Evolutionary conservation across 2,797 vertebrate genomes (phyloP).

Genomic region (Amblyopsis hoosieri): DNA sequence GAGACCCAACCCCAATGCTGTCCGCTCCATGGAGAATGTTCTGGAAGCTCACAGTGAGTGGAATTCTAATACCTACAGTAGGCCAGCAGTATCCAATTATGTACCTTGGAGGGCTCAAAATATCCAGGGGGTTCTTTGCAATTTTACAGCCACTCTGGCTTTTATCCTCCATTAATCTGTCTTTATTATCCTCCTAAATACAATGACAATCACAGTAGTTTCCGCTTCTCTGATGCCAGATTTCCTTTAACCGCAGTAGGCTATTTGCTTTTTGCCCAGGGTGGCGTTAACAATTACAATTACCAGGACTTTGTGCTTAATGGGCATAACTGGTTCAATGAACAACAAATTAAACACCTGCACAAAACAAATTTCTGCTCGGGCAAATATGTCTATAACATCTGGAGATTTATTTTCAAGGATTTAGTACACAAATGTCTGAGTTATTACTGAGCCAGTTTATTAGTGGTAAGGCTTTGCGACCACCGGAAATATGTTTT

Average conservation of each 20-base stretch:
- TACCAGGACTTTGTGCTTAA: not conserved
- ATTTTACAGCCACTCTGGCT: too few species aligned
- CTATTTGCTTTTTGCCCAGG: not conserved
- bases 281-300: not conserved
- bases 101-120: too few species aligned
- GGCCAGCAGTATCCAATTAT: not conserved
- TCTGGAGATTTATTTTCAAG: not conserved
- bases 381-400: not conserved
- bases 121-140: too few species aligned
- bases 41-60: conserved; percentile 91
- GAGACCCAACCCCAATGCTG: conserved; percentile 88
- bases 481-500: too few species aligned
- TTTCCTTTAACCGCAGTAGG: not conserved
- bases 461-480: too few species aligned
- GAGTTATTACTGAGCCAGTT: too few species aligned
- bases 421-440: not conserved
- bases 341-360: not conserved
- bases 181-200: too few species aligned
- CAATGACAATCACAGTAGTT: too few species aligned
- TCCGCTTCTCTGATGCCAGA: not conserved
- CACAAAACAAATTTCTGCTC: not conserved
- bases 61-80: not conserved
- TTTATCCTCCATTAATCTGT: too few species aligned
- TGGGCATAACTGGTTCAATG: not conserved
- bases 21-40: conserved; percentile 94